These are phyloP conservation scores for Heliconius hermathena DNA, from an alignment of 1,140 invertebrate species.

Conservation along the genomic window DNA sequence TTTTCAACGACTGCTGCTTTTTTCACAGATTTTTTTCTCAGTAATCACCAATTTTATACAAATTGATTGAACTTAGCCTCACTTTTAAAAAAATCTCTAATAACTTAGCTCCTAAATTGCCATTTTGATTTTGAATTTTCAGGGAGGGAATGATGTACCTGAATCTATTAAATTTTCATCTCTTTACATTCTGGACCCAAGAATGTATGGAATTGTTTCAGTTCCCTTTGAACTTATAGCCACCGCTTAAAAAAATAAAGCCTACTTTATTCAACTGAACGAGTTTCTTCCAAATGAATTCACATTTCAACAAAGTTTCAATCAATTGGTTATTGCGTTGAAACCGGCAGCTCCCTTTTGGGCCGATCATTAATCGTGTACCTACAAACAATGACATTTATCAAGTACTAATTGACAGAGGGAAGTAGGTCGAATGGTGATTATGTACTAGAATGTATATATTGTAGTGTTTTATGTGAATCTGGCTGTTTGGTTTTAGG, in stretches of 20 bases:
- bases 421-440: conserved; percentile 14
- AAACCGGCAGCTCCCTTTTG: neutral
- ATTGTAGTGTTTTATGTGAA: neutral
- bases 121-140: too few relatives aligned
- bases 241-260: neutral
- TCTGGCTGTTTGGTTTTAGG: neutral
- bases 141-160: too few relatives aligned
- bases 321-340: conserved; percentile 11
- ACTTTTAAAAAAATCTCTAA: too few relatives aligned
- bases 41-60: too few relatives aligned
- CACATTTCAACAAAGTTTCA: conserved; percentile 11
- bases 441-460: neutral
- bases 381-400: conserved; percentile 30
- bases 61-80: too few relatives aligned
- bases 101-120: too few relatives aligned
- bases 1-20: too few relatives aligned
- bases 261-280: neutral
- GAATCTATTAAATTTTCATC: too few relatives aligned
- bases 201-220: too few relatives aligned
- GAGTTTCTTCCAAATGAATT: neutral
- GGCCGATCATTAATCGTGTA: conserved; percentile 20
- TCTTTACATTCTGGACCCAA: too few relatives aligned
- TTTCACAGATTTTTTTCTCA: too few relatives aligned
- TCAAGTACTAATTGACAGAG: conserved; percentile 33
- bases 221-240: too few relatives aligned